Conservation (phyloP, 2,797 vertebrate species). For the Crotalus adamanteus region DNA sequence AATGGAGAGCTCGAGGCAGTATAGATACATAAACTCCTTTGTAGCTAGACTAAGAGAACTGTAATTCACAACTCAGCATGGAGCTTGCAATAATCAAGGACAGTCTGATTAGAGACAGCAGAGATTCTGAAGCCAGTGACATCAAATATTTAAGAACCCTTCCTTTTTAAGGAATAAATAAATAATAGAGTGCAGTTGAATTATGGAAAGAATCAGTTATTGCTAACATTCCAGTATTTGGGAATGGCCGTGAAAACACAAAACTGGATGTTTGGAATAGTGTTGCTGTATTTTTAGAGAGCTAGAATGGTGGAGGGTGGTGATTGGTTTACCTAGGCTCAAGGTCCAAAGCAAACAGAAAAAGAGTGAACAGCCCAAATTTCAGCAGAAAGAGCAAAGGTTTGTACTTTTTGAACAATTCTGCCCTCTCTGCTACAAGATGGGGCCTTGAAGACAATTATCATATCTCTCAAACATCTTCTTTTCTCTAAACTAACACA, state of each 20-base stretch:
- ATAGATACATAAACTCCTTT: not conserved
- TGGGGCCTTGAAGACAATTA: not conserved
- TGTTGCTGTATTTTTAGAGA: not conserved
- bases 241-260: not conserved
- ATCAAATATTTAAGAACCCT: conserved; percentile 30
- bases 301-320: not conserved
- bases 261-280: not conserved
- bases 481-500: not conserved
- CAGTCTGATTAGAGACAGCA: not conserved
- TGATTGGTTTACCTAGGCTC: not conserved
- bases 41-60: not conserved
- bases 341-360: not conserved
- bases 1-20: fast-evolving
- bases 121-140: not conserved
- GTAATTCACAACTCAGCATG: not conserved
- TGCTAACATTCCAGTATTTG: not conserved
- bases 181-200: conserved; percentile 2
- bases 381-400: not conserved
- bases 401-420: not conserved
- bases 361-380: not conserved
- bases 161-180: conserved; percentile 2
- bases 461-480: not conserved
- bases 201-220: conserved; percentile 27
- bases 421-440: not conserved
- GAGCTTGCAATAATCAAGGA: conserved; percentile 9